A percentile compares a stretch with the other conserved stretches of the same genome.
These are phyloP conservation scores for Eclectus roratus DNA, from an alignment of 2,113 vertebrate genomes.

Conservation along the genomic window DNA sequence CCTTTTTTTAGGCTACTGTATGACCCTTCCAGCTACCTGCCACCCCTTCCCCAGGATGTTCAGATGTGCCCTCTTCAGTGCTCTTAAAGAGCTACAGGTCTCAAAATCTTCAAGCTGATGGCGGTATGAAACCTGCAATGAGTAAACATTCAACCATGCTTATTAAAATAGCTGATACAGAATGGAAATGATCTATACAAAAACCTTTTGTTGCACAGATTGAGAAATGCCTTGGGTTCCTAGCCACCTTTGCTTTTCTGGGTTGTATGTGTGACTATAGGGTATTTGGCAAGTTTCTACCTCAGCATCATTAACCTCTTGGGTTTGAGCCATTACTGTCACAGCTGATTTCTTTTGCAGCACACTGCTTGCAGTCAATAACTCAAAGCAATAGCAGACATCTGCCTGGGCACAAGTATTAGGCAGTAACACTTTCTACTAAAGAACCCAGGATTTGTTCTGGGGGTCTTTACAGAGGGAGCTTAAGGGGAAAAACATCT, in stretches of 20 bases:
- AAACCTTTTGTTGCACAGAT: background rate
- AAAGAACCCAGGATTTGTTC: background rate
- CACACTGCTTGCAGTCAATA: background rate
- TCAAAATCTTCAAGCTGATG: background rate
- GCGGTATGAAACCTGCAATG: background rate
- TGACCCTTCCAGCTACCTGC: background rate
- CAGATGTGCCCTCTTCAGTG: background rate
- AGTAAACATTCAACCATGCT: background rate
- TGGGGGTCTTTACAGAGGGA: background rate
- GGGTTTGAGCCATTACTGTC: background rate
- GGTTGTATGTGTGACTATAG: background rate
- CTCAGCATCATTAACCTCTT: background rate
- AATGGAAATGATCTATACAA: background rate
- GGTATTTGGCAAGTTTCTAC: background rate
- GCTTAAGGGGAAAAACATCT: background rate
- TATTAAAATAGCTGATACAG: background rate
- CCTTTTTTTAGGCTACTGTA: background rate
- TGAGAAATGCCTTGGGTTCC: background rate
- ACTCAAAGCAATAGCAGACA: background rate
- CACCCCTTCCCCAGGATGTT: background rate
- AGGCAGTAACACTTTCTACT: background rate
- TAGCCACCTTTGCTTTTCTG: background rate
- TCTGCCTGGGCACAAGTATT: background rate
- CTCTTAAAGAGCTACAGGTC: background rate
- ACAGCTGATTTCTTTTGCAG: background rate